Conservation (phyloP, 2,888 invertebrate species). For the Syrphus vitripennis region DNA sequence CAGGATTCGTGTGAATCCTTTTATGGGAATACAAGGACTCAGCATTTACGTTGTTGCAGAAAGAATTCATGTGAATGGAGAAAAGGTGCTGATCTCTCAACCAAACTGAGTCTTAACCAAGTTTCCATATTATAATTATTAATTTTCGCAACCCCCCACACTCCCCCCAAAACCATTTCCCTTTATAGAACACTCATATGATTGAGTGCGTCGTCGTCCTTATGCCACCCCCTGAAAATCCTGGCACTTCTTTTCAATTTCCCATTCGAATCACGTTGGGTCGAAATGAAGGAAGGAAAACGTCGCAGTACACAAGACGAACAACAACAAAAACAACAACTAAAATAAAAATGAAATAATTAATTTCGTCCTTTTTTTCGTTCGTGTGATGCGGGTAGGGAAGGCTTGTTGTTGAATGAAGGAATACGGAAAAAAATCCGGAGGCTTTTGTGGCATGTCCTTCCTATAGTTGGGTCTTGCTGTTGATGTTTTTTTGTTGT, state of each 20-base stretch:
- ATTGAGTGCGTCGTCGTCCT: not conserved
- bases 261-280: slow-evolving; percentile 64
- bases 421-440: slow-evolving; percentile 21
- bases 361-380: slow-evolving; percentile 59
- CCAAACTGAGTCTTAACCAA: slow-evolving; percentile 26
- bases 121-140: slow-evolving; percentile 36
- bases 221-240: slow-evolving; percentile 3
- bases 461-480: slow-evolving; percentile 4
- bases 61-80: slow-evolving; percentile 71
- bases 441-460: slow-evolving; percentile 52
- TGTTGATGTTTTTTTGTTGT: slow-evolving; percentile 41
- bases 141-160: slow-evolving; percentile 17
- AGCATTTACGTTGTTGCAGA: slow-evolving; percentile 54
- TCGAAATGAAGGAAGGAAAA: slow-evolving; percentile 11
- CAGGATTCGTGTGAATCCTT: slow-evolving; percentile 51
- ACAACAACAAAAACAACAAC: not conserved
- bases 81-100: slow-evolving; percentile 63
- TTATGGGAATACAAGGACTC: slow-evolving; percentile 68
- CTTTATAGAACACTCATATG: not conserved
- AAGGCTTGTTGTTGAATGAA: slow-evolving; percentile 2
- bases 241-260: slow-evolving; percentile 23
- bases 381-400: slow-evolving; percentile 6
- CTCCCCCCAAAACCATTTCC: not conserved
- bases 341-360: slow-evolving; percentile 49
- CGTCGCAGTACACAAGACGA: not conserved